These are phyloP conservation scores for Pocillopora verrucosa DNA, from an alignment of 64 coral and sea anemone species.

Conservation along the genomic window DNA sequence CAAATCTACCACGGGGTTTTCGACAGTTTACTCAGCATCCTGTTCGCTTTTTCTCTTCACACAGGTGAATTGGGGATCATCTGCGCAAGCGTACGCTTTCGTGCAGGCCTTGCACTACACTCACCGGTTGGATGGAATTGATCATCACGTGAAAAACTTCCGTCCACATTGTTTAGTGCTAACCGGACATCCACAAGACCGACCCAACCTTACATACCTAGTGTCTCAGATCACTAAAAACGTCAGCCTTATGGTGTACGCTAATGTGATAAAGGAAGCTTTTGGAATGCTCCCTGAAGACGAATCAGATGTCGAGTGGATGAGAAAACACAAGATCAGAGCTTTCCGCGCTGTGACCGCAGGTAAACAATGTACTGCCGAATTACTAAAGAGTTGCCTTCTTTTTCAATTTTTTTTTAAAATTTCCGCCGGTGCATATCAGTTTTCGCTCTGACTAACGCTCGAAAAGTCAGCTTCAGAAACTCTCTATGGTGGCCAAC, in stretches of 20 bases:
- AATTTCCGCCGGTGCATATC: too few species aligned
- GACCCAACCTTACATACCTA: conserved; percentile 50
- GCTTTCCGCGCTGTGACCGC: conserved; percentile 72
- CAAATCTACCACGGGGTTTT: too few species aligned
- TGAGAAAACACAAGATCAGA: conserved; percentile 72
- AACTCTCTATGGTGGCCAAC: too few species aligned
- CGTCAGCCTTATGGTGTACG: conserved; percentile 84
- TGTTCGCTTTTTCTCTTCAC: neutral
- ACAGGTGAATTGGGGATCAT: conserved; percentile 88
- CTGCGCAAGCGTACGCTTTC: conserved; percentile 77
- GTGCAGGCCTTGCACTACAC: conserved; percentile 62
- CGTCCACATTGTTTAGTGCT: conserved; percentile 89
- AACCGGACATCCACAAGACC: conserved; percentile 44
- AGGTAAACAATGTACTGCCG: conserved; percentile 33
- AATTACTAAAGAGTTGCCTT: too few species aligned
- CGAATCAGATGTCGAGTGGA: conserved; percentile 63
- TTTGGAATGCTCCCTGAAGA: conserved; percentile 43
- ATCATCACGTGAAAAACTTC: conserved; percentile 94
- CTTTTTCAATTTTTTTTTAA: too few species aligned
- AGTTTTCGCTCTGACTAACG: too few species aligned
- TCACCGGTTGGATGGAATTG: conserved; percentile 56
- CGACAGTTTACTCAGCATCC: too few species aligned
- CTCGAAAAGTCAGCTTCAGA: too few species aligned
- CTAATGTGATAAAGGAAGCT: conserved; percentile 38
- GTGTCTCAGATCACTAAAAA: conserved; percentile 89